A percentile compares a stretch with the other conserved stretches of the same genome.
phyloP scores from a whole-genome alignment of 2,113 vertebrate genomes.

The Trinectes maculatus region DNA sequence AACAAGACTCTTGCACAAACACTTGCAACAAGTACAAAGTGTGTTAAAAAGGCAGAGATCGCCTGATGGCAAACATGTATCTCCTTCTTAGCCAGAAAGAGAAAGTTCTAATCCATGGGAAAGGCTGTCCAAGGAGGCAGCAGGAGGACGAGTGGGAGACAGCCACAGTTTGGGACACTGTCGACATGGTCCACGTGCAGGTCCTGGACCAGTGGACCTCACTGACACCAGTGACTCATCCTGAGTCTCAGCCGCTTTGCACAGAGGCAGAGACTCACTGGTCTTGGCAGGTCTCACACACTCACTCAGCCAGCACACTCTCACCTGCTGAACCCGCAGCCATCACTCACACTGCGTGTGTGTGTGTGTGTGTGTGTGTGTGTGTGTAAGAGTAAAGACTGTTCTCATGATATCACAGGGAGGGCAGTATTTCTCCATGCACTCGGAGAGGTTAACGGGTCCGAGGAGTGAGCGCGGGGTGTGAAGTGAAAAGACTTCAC shows the following conservation, averaged over 20 bases:
- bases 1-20: conserved; percentile 30
- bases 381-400: conserved; percentile 10
- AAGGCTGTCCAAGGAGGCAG: background rate
- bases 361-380: conserved; percentile 9
- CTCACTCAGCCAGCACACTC: conserved; percentile 64
- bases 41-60: conserved; percentile 13
- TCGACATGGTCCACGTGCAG: too few species aligned
- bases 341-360: conserved; percentile 69
- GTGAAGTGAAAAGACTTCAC: conserved; percentile 69
- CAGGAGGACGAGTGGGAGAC: background rate
- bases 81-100: background rate
- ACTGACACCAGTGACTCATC: conserved; percentile 15
- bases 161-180: background rate
- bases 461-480: conserved; percentile 58
- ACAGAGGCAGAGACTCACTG: conserved; percentile 48
- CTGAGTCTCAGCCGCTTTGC: conserved; percentile 31
- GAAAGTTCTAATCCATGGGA: background rate
- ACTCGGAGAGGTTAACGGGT: conserved; percentile 70
- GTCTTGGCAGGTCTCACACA: conserved; percentile 70
- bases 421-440: conserved; percentile 51
- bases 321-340: conserved; percentile 78
- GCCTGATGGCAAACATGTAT: conserved; percentile 19
- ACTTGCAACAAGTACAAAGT: conserved; percentile 5
- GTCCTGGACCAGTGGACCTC: background rate
- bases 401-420: conserved; percentile 61